Evolutionary conservation across 2,797 vertebrate species (phyloP), one percentile per base, ranked within the genome.

Genomic region (Epinephelus coioides): DNA sequence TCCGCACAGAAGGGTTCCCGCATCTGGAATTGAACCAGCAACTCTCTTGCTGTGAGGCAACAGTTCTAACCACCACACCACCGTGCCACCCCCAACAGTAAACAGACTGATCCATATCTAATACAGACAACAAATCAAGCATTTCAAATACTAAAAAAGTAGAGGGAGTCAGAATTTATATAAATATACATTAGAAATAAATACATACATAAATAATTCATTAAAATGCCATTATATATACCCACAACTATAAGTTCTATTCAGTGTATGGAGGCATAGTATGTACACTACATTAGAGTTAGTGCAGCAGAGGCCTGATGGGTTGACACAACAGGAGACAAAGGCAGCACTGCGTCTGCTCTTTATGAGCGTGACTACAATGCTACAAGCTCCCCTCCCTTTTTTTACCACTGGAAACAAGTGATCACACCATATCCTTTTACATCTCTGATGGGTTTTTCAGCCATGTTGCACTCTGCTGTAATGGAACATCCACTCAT

Each of bases 341-440:
- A 74, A 77, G 63, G 82, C 73, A 50, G 68, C 2, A 56, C 63
- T 15, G 67, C 9, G 34, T 57, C 78, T 84, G 62, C 77, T 83
- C 49, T 86, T 85, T 81, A 81, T 68, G 72, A 81, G 78, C 23
- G 1, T n/a, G 70, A 85, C 81, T 67, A 91, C 83, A 88, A 84
- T 82, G 70, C 88, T 87, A 84, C 83, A 90, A 79, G 76, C 83
- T 83, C 68, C 74, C 86, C 83, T 89, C 83, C 87, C 75, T 80
- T 67, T 56, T 84, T 86, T 85, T 81, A 81, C 83, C 91, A 91
- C 88, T 94, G 94, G 93, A 95, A 95, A 95, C 79, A 89, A 90
- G 79, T 60, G 83, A 91, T 94, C 92, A 93, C 72, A 64, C 50
- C 78, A 49, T 90, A 92, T 95, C 90, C 82, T 84, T 81, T 94